These are phyloP conservation scores for Loripinus fragilis DNA, from an alignment of 2,888 invertebrate genomes.

Conservation along the genomic window DNA sequence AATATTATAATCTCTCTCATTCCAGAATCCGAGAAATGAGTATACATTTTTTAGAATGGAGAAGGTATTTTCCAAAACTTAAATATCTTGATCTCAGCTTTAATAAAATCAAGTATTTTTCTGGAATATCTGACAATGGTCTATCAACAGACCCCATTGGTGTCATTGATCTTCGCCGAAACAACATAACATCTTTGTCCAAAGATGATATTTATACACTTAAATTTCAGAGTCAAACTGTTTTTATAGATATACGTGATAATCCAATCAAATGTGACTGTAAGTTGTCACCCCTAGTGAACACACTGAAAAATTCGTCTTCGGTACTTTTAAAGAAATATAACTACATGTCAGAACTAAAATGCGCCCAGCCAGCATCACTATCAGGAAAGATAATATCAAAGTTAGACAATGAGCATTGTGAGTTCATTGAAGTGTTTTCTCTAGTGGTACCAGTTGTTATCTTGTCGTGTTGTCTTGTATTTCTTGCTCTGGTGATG, in stretches of 20 bases:
- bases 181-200: slow-evolving; percentile 64
- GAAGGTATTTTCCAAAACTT: slow-evolving; percentile 57
- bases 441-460: slow-evolving; percentile 50
- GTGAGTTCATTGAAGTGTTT: slow-evolving; percentile 44
- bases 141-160: slow-evolving; percentile 34
- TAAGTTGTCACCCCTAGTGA: slow-evolving; percentile 53
- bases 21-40: slow-evolving; percentile 34
- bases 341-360: slow-evolving; percentile 56
- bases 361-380: slow-evolving; percentile 54
- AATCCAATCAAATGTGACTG: slow-evolving; percentile 69
- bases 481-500: slow-evolving; percentile 49
- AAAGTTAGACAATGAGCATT: slow-evolving; percentile 46
- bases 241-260: slow-evolving; percentile 58
- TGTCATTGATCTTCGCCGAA: slow-evolving; percentile 61
- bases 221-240: slow-evolving; percentile 40
- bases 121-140: slow-evolving; percentile 46
- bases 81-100: slow-evolving; percentile 58
- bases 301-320: slow-evolving; percentile 30
- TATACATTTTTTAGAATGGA: slow-evolving; percentile 51
- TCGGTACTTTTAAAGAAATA: slow-evolving; percentile 34
- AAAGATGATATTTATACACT: slow-evolving; percentile 51
- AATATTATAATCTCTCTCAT: slow-evolving; percentile 56
- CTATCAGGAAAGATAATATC: slow-evolving; percentile 50
- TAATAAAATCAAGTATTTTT: slow-evolving; percentile 53
- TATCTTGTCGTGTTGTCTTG: slow-evolving; percentile 42